phyloP scores from a whole-genome alignment of 1,140 invertebrate species.

The Eulimnadia texana region DNA sequence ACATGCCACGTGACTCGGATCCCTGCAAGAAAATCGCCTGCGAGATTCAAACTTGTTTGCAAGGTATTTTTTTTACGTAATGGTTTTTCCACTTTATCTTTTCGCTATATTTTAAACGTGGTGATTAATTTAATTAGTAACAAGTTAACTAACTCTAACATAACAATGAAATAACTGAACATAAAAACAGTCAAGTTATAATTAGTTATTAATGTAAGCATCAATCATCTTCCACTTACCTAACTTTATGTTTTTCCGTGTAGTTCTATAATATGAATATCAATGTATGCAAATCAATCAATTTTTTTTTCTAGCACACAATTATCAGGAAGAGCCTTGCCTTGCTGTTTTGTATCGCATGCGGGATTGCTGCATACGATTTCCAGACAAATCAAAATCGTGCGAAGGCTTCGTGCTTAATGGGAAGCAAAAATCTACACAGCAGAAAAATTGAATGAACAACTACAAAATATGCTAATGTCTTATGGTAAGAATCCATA shows the following conservation, averaged over 20 bases:
- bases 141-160: too few species aligned
- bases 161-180: too few species aligned
- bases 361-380: background rate
- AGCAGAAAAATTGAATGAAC: too few species aligned
- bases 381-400: background rate
- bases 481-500: too few species aligned
- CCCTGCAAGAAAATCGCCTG: constrained; percentile 9
- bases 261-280: too few species aligned
- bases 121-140: background rate
- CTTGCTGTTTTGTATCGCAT: background rate
- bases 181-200: too few species aligned
- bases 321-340: background rate
- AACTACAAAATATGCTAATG: too few species aligned
- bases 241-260: too few species aligned
- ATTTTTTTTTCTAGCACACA: constrained; percentile 1
- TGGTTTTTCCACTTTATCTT: background rate
- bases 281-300: too few species aligned
- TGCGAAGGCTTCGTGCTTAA: background rate
- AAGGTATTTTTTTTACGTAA: background rate
- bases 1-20: background rate
- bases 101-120: background rate
- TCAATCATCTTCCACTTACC: too few species aligned
- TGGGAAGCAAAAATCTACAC: too few species aligned
- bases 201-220: too few species aligned
- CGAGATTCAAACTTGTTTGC: constrained; percentile 11